Conservation (phyloP, 2,888 invertebrate genomes). For the Ganaspis brasiliensis region DNA sequence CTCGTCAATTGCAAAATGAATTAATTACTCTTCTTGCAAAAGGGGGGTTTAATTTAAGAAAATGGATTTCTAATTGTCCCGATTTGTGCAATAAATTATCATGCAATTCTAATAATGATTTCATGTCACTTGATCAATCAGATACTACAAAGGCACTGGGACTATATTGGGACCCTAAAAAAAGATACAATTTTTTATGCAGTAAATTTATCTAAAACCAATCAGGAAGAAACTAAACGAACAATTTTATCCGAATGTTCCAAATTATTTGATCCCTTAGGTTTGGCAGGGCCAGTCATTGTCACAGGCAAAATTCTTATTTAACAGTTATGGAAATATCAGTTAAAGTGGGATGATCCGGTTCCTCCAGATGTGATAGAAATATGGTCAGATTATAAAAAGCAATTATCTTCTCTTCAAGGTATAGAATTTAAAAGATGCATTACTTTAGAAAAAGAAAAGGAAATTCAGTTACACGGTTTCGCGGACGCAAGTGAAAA, state of each 20-base stretch:
- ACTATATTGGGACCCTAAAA: conserved; percentile 18
- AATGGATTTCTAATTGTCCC: conserved; percentile 21
- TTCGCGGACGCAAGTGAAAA: conserved; percentile 19
- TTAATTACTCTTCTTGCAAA: conserved; percentile 20
- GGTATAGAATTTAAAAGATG: neutral
- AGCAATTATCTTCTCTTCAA: neutral
- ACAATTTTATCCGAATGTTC: conserved; percentile 1
- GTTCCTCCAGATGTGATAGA: neutral
- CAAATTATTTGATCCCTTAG: conserved; percentile 37
- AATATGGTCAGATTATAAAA: too few relatives aligned
- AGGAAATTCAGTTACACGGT: conserved; percentile 8
- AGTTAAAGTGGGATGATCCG: neutral
- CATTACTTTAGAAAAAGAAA: neutral
- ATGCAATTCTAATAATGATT: neutral
- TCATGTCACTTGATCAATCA: conserved; percentile 8
- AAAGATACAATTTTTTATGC: conserved; percentile 1
- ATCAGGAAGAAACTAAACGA: neutral
- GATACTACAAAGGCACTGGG: conserved; percentile 32
- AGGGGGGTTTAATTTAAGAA: conserved; percentile 28
- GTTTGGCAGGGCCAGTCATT: conserved; percentile 33
- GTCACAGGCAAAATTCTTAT: conserved; percentile 14
- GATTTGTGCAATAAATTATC: neutral
- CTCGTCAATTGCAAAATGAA: conserved; percentile 28
- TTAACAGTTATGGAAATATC: neutral
- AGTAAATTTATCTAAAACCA: neutral